Conservation (phyloP, 2,888 invertebrate species). For the Drosophila nigricruria region DNA sequence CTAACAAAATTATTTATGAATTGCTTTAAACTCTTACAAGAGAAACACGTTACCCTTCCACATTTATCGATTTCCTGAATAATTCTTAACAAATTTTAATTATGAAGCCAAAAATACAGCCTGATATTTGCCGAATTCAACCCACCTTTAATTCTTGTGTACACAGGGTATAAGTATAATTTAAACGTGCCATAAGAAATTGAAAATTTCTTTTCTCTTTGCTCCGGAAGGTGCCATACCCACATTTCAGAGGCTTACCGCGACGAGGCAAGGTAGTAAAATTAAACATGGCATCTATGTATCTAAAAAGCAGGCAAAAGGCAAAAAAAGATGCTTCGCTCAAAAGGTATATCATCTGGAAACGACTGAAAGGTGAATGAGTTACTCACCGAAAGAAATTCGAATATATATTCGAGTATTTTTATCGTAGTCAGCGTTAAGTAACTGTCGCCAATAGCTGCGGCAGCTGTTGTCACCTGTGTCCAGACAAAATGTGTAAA, state of each 20-base stretch:
- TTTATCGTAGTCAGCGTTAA: conserved; percentile 7
- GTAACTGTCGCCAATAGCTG: conserved; percentile 52
- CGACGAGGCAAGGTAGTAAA: conserved; percentile 48
- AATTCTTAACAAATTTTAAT: neutral
- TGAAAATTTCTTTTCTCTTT: conserved; percentile 73
- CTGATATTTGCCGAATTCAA: neutral
- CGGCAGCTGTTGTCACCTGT: conserved; percentile 76
- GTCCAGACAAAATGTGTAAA: conserved; percentile 58
- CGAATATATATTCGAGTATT: neutral
- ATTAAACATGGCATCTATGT: conserved; percentile 26
- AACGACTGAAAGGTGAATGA: conserved; percentile 29
- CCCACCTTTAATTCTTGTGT: neutral
- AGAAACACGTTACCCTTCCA: neutral
- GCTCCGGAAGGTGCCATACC: conserved; percentile 5
- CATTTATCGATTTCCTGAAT: neutral
- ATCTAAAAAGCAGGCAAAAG: conserved; percentile 14
- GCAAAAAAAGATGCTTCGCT: conserved; percentile 59
- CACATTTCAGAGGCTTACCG: conserved; percentile 47
- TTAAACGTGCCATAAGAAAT: conserved; percentile 72
- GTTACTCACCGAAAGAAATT: conserved; percentile 7
- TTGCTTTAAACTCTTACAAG: neutral
- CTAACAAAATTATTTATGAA: too few species aligned
- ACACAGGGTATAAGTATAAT: conserved; percentile 49
- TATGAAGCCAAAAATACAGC: neutral
- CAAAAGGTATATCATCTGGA: conserved; percentile 41